These are phyloP conservation scores for Crypturellus tataupa DNA, from an alignment of 2,797 vertebrate species.

Conservation along the genomic window DNA sequence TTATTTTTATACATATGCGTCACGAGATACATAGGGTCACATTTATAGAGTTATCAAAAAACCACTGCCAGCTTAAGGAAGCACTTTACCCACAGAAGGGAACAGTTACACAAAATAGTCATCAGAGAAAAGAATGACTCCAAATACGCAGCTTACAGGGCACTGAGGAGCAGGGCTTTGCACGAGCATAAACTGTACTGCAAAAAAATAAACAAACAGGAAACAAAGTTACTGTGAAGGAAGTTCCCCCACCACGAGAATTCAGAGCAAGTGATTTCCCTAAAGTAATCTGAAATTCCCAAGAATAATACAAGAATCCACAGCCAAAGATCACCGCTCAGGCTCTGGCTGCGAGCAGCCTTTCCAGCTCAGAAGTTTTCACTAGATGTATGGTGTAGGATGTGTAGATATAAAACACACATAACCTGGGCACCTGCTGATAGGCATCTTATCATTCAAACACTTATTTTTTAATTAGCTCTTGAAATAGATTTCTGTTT, in stretches of 20 bases:
- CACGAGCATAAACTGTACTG: neutral
- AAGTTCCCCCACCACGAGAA: neutral
- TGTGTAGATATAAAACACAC: neutral
- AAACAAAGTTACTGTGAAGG: neutral
- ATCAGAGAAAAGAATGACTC: conserved; percentile 3
- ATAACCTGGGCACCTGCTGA: neutral
- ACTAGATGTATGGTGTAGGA: neutral
- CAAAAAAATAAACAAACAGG: neutral
- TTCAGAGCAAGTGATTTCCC: neutral
- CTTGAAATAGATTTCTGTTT: neutral
- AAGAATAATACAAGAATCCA: neutral
- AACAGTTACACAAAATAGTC: conserved; percentile 11
- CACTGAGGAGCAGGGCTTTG: neutral
- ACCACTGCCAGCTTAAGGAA: conserved; percentile 29
- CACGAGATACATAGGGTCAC: neutral
- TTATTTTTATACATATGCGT: conserved; percentile 13
- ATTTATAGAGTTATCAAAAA: neutral
- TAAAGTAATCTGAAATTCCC: neutral
- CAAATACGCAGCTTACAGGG: neutral
- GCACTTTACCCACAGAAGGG: conserved; percentile 44
- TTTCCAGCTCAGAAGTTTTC: neutral
- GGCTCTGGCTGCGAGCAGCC: neutral
- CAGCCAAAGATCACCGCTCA: neutral
- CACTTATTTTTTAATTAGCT: neutral
- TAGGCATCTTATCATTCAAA: neutral